Base-by-base conservation (phyloP, 2,888 invertebrate species). In the Spodoptera littoralis region DNA sequence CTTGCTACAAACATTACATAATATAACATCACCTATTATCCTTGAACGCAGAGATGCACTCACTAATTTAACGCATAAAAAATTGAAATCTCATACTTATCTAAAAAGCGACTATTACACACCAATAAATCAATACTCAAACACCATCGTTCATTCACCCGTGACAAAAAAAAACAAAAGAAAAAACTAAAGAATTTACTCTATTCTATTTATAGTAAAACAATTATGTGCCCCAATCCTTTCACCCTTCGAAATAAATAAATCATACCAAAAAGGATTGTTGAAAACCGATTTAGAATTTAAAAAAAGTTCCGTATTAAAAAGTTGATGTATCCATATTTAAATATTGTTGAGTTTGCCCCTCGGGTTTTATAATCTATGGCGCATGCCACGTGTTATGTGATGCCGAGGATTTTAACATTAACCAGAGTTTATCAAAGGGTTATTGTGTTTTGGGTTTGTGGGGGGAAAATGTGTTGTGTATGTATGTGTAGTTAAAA, bases 271-370 rank as follows among this genome's bases (percentile, higher is more conserved):
- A 81, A 83, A 82, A 73, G 80, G 74, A 85, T 85, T 88, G 92
- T 88, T 91, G 92, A 93, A 88, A 90, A 88, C 88, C 92, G 89
- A 91, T 92, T 87, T 83, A 83, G 84, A 79, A 74, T 84, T 88
- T 84, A 89, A 88, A 91, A 91, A 91, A 90, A 88, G 77, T 89
- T 77, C 82, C 87, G 87, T 87, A 86, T 83, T 86, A 84, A 83
- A 83, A 70, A 45, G 60, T 77, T 86, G 82, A 87, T 87, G 90
- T 89, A 89, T 88, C 90, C 88, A 88, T 88, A 88, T 92, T 90
- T 90, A 90, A 90, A 91, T 86, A 85, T 88, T 82, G 83, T 63
- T 81, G 81, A 76, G 83, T 83, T 87, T 88, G 88, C 92, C 91
- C 90, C 89, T 88, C 87, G 75, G 63, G 63, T 81, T 71, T 49